A percentile compares a stretch with the other conserved stretches of the same genome.
phyloP scores from a whole-genome alignment of 2,888 invertebrate genomes.

The Athetis lepigone region DNA sequence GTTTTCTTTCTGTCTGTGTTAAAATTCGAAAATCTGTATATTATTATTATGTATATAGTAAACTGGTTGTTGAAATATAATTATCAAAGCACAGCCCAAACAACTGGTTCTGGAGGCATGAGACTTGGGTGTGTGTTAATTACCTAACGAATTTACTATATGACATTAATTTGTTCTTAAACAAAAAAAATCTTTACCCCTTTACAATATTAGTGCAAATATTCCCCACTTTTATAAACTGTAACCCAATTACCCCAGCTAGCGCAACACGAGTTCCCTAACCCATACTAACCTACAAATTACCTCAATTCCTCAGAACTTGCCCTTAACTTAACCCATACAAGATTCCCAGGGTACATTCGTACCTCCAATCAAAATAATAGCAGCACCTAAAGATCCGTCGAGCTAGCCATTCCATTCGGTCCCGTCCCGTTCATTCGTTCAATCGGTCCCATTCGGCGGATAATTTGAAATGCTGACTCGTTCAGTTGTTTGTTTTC shows the following conservation, averaged over 20 bases:
- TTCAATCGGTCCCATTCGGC: constrained; percentile 71
- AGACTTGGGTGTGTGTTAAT: no score
- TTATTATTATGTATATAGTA: no score
- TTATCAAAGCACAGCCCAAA: no score
- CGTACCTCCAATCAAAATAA: constrained; percentile 72
- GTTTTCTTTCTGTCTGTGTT: no score
- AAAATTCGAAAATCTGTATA: no score
- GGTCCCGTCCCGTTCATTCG: constrained; percentile 69
- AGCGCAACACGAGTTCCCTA: constrained; percentile 9
- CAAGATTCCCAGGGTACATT: constrained; percentile 62
- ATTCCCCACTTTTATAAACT: not conserved
- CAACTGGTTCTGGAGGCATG: no score
- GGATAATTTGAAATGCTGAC: constrained; percentile 74
- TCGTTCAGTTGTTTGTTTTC: constrained; percentile 73
- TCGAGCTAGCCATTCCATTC: constrained; percentile 71
- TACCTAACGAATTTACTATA: no score
- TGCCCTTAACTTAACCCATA: constrained; percentile 65
- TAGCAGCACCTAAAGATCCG: constrained; percentile 69
- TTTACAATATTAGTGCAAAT: no score
- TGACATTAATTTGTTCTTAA: no score
- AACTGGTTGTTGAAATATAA: no score
- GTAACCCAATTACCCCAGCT: not conserved
- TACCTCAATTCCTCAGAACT: constrained; percentile 46
- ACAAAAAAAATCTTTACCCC: no score
- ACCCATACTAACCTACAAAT: constrained; percentile 16